Evolutionary conservation across 2,113 vertebrate species (phyloP).

Genomic region (Chloropsis cyanopogon): DNA sequence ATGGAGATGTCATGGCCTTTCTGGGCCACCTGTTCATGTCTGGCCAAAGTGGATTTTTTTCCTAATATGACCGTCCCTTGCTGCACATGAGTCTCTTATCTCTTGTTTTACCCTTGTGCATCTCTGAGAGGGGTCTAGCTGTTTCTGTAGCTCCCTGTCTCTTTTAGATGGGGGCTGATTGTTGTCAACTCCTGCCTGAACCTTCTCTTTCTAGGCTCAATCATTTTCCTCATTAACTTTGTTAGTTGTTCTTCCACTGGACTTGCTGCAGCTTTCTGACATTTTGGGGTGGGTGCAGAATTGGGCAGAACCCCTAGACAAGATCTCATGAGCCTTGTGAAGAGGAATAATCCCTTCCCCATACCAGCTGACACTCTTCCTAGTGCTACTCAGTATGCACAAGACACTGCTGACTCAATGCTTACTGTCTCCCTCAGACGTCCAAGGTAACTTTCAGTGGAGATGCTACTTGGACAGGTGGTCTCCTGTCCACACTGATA

Average conservation of each 20-base stretch:
- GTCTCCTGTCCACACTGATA: background rate
- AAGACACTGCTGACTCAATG: background rate
- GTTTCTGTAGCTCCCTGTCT: background rate
- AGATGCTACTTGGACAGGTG: background rate
- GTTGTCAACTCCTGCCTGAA: background rate
- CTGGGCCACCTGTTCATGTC: background rate
- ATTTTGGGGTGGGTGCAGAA: background rate
- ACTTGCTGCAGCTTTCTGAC: background rate
- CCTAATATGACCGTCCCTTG: background rate
- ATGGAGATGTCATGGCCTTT: background rate
- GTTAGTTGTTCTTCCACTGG: background rate
- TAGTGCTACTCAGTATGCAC: background rate
- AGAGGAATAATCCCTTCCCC: background rate
- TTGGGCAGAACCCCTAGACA: background rate
- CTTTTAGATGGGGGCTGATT: background rate
- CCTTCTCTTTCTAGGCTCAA: background rate
- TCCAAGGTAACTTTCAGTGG: background rate
- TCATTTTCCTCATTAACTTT: background rate
- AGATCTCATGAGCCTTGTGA: background rate
- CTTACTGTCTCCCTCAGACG: background rate
- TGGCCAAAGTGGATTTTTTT: background rate
- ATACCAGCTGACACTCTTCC: background rate
- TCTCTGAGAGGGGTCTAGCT: background rate
- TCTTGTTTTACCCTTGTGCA: background rate
- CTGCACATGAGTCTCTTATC: background rate